Evolutionary conservation across 2,888 invertebrate genomes (phyloP).

Genomic region (Caenorhabditis japonica): DNA sequence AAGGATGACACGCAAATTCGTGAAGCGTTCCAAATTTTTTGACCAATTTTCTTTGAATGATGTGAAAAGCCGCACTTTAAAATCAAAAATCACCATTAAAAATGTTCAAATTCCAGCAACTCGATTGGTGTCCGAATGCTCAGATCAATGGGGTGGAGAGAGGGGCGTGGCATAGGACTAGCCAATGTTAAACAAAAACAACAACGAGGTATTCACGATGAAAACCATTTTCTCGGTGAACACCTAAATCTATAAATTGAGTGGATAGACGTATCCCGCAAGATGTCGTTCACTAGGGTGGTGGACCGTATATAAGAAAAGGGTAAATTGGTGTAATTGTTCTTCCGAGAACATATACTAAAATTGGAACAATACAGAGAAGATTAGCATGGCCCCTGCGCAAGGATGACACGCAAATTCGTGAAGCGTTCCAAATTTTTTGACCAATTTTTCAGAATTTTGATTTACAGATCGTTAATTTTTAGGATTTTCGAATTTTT

Average conservation of each 20-base stretch:
- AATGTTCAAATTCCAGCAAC: slow-evolving; percentile 81
- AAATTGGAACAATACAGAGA: slow-evolving; percentile 93
- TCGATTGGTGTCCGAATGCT: slow-evolving; percentile 90
- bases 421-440: slow-evolving; percentile 87
- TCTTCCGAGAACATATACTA: slow-evolving; percentile 75
- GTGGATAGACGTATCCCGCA: too few species aligned
- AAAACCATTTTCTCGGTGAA: too few species aligned
- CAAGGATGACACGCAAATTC: slow-evolving; percentile 94
- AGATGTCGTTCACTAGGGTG: too few species aligned
- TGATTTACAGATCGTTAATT: too few species aligned
- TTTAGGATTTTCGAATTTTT: too few species aligned
- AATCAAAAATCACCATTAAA: neutral
- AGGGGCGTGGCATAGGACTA: slow-evolving; percentile 87
- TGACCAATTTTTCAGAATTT: too few species aligned
- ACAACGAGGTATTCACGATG: slow-evolving; percentile 26
- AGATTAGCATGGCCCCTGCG: slow-evolving; percentile 93
- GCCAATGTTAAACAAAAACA: slow-evolving; percentile 60
- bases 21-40: slow-evolving; percentile 86
- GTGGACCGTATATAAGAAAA: too few species aligned
- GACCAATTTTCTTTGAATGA: too few species aligned
- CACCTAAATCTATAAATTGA: too few species aligned
- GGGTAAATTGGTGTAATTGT: too few species aligned
- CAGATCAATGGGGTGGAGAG: slow-evolving; percentile 91
- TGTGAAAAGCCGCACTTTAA: neutral
- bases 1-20: slow-evolving; percentile 94